Percentiles rank a stretch among this genome's conserved stretches.
Evolutionary conservation across 2,113 vertebrate genomes (phyloP).

Genomic region (Phoenicopterus ruber): DNA sequence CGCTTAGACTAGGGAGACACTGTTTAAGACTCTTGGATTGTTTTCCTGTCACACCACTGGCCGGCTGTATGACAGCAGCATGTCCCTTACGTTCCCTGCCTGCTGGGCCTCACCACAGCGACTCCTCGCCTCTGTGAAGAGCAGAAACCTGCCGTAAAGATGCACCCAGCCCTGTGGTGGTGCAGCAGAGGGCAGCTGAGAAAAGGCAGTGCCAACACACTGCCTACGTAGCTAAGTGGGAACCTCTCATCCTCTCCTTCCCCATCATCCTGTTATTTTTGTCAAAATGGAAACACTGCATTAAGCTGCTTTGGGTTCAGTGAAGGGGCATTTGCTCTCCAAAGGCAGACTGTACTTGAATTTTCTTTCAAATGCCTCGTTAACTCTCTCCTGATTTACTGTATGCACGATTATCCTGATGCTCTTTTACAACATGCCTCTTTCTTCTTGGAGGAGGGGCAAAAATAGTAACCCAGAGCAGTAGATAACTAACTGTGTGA

Average conservation of each 20-base stretch:
- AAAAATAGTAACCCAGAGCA: neutral
- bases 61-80: neutral
- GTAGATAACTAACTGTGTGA: neutral
- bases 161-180: neutral
- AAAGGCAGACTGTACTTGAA: neutral
- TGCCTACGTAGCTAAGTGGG: neutral
- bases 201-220: neutral
- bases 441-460: neutral
- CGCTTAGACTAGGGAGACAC: neutral
- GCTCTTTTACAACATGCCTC: rapidly evolving
- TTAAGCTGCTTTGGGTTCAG: slow-evolving; percentile 46
- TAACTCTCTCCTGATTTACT: neutral
- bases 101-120: neutral
- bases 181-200: neutral
- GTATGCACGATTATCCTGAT: neutral
- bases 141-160: neutral
- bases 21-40: neutral
- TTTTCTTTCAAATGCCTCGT: slow-evolving; percentile 9
- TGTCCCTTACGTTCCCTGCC: neutral
- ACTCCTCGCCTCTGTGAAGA: neutral
- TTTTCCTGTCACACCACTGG: neutral
- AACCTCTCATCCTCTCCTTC: neutral
- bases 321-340: neutral
- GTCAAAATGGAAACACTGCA: neutral
- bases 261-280: neutral